Evolutionary conservation across 2,113 vertebrate genomes (phyloP).

Genomic region (Coptodon bakossiorum): DNA sequence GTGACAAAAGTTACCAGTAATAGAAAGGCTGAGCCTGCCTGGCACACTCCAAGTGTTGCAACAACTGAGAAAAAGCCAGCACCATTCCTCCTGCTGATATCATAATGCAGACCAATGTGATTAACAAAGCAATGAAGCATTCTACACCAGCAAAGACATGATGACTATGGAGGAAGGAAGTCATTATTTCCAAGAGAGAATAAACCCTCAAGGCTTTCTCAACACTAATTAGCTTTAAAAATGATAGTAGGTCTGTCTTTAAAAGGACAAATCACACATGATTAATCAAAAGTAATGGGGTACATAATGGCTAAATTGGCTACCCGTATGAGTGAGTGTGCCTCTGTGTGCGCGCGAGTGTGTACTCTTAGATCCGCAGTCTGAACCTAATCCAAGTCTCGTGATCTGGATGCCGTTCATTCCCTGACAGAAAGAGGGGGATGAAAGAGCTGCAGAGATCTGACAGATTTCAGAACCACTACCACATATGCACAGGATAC

Average conservation of each 20-base stretch:
- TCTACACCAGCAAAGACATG: background rate
- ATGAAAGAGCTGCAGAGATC: background rate
- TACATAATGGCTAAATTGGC: background rate
- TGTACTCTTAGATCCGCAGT: background rate
- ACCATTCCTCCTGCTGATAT: background rate
- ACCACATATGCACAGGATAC: background rate
- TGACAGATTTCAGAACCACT: background rate
- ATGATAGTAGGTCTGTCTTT: background rate
- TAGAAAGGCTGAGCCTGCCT: background rate
- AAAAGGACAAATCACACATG: background rate
- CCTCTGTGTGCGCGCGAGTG: background rate
- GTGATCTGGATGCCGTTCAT: constrained; percentile 46
- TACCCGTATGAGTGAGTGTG: background rate
- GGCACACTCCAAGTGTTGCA: background rate
- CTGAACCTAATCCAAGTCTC: constrained; percentile 59
- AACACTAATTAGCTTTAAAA: background rate
- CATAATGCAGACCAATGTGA: background rate
- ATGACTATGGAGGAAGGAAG: background rate
- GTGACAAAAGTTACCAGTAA: constrained; percentile 13
- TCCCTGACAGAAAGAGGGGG: background rate
- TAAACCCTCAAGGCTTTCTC: background rate
- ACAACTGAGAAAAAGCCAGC: background rate
- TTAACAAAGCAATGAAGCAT: background rate
- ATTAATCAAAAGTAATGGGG: background rate
- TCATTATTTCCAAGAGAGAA: background rate